Base-by-base conservation (phyloP, 2,797 vertebrate species). In the Myiotriccus ornatus region DNA sequence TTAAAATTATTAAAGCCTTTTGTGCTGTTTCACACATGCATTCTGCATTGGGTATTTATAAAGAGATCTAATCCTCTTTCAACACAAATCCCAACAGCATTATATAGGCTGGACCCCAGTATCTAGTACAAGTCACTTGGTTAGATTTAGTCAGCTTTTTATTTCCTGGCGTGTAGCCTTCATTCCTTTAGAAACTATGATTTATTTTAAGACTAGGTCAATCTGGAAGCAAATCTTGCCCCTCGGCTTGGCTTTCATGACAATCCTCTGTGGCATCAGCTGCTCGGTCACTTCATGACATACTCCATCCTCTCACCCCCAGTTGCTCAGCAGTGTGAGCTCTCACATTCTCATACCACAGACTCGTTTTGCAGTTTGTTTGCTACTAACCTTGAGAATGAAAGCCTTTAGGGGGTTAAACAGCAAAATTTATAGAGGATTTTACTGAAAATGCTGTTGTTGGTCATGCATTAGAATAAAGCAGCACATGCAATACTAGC, bases 321-420 rank as follows among this genome's bases (percentile, higher is more conserved):
- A 7, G 18, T 6, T 28, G 19, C 53, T 63, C 0, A 0, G 34
- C 44, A 37, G 18, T 3, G 0, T 32, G 69, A 71, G 19, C n/a
- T 76, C 35, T 60, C 41, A 12, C 4, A 2, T 55, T 30, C 43
- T 77, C 49, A 35, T 1, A 1, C 53, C 62, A 46, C 39, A 53
- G 34, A 11, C 10, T 11, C 0, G 0, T 59, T 37, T 2, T 39
- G 6, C 22, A 13, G 32, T 81, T 52, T 56, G 37, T 44, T 70
- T 86, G 23, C 39, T 37, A 34, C 18, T 47, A 37, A 34, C 6
- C 16, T 64, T 74, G 41, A 50, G 35, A 67, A 69, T 53, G 4
- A 83, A 87, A 79, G 16, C 16, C 19, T 43, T 69, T 25, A 73
- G 32, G 32, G 18, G 4, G 16, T 53, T 64, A 68, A 69, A 69